Evolutionary conservation across 2,888 invertebrate species (phyloP), one percentile per base, ranked within the genome.

Genomic region (Parochlus steinenii): DNA sequence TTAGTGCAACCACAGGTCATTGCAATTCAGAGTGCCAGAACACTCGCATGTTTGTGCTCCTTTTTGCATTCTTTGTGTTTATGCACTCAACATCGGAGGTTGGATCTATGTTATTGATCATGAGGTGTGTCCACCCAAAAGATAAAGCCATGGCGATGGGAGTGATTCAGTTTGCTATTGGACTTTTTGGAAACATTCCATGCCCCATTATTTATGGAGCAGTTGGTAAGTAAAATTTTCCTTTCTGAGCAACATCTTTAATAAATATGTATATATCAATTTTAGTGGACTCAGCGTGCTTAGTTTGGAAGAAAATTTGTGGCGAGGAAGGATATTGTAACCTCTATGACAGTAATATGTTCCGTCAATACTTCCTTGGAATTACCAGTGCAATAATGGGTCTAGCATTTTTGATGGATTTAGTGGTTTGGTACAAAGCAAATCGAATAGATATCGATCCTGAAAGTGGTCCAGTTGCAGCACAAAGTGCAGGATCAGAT

Each of bases 131-230:
- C 10, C 83, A 87, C 56, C 85, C 86, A 23, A 69, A 76, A 45
- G 89, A 90, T 54, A 90, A 90, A 58, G 86, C 89, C 36, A 87
- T 90, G 87, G 90, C 89, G 40, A 71, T 90, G 60, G 89, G 89
- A 18, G 74, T 90, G 51, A 87, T 89, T 53, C 86, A 87, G 57
- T 87, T 87, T 59, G 87, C 89, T 38, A 87, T 89, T 44, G 89
- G 89, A 39, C 67, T 89, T 45, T 87, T 90, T 61, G 89, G 86
- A 46, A 90, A 89, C 61, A 87, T 90, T 51, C 90, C 89, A 46
- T 90, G 90, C 58, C 87, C 89, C n/a, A 85, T 89, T 46, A 74
- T 90, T 46, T 90, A 90, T 59, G 90, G 89, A 40, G 81, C 83
- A 27, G 83, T 89, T 4, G n/a, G n/a, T n/a, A n/a, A n/a, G n/a